These are phyloP conservation scores for Allobates femoralis DNA, from an alignment of 2,797 vertebrate species.

Conservation along the genomic window DNA sequence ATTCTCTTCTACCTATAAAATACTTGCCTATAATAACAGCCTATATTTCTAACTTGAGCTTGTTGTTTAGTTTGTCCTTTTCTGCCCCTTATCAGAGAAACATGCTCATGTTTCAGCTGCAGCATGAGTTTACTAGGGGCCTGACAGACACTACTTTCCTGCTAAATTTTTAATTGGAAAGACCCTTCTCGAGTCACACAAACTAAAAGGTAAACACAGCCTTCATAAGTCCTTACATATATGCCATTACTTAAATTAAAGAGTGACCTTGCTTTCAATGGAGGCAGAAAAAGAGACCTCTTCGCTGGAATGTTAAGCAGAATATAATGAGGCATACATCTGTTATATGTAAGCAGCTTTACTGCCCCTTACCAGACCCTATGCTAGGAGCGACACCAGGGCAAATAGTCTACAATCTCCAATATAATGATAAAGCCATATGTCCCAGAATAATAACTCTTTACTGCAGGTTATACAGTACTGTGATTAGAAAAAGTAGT, in stretches of 20 bases:
- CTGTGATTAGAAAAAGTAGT: background rate
- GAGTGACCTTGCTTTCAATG: constrained; percentile 12
- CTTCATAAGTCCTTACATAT: background rate
- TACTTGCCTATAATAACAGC: too few relatives aligned
- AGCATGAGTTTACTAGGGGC: constrained; percentile 14
- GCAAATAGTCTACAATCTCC: background rate
- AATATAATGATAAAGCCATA: background rate
- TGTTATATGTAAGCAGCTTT: constrained; percentile 3
- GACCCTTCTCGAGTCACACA: constrained; percentile 15
- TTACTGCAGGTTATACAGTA: background rate
- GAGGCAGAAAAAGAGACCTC: background rate
- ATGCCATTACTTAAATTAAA: constrained; percentile 5
- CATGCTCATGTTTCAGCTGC: constrained; percentile 14
- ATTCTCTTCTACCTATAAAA: too few relatives aligned
- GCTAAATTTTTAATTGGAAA: constrained; percentile 31
- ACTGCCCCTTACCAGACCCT: background rate
- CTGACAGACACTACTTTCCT: constrained; percentile 33
- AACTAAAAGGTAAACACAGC: constrained; percentile 18
- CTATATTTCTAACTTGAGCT: background rate
- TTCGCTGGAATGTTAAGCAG: constrained; percentile 15
- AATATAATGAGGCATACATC: constrained; percentile 8
- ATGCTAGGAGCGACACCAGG: background rate
- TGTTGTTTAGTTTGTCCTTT: background rate
- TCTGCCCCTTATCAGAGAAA: background rate
- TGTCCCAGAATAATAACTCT: background rate